Evolutionary conservation across 1,140 invertebrate species (phyloP).

Genomic region (Laupala kohalensis): DNA sequence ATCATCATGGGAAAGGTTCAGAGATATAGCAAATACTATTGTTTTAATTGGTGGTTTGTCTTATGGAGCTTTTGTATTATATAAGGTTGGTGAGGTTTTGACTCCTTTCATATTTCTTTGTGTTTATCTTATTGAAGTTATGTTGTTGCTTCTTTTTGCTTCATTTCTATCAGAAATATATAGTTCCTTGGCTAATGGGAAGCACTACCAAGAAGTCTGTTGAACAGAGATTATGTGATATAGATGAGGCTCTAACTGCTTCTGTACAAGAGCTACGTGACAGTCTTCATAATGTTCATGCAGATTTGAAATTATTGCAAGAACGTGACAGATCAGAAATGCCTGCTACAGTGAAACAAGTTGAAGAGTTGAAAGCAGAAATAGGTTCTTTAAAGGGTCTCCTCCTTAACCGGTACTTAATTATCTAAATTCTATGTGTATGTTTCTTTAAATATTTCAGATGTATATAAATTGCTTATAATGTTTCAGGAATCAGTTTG

Average conservation of each 20-base stretch:
- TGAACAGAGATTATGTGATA: constrained; percentile 45
- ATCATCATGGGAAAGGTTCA: constrained; percentile 30
- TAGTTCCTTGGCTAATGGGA: constrained; percentile 47
- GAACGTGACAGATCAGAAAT: constrained; percentile 25
- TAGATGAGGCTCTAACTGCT: constrained; percentile 47
- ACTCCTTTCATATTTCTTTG: too few species aligned
- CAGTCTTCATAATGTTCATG: constrained; percentile 39
- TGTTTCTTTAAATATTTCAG: neutral
- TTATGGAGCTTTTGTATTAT: constrained; percentile 58
- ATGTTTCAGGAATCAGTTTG: constrained; percentile 53
- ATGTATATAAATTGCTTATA: constrained; percentile 2
- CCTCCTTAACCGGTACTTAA: constrained; percentile 48
- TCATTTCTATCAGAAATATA: constrained; percentile 42
- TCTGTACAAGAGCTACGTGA: constrained; percentile 44
- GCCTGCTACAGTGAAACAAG: constrained; percentile 36
- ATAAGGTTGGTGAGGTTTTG: constrained; percentile 42
- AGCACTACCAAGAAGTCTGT: constrained; percentile 40
- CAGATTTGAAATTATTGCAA: constrained; percentile 39
- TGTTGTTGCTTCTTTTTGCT: too few species aligned
- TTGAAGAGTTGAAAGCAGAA: constrained; percentile 57
- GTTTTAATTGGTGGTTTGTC: constrained; percentile 51
- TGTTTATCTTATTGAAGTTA: too few species aligned
- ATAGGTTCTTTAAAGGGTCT: constrained; percentile 62
- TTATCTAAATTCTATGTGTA: neutral
- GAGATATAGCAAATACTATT: constrained; percentile 50